Percentiles rank a stretch among this genome's conserved stretches.
phyloP scores from a whole-genome alignment of 1,140 invertebrate species.

The Drosophila kanapiae region DNA sequence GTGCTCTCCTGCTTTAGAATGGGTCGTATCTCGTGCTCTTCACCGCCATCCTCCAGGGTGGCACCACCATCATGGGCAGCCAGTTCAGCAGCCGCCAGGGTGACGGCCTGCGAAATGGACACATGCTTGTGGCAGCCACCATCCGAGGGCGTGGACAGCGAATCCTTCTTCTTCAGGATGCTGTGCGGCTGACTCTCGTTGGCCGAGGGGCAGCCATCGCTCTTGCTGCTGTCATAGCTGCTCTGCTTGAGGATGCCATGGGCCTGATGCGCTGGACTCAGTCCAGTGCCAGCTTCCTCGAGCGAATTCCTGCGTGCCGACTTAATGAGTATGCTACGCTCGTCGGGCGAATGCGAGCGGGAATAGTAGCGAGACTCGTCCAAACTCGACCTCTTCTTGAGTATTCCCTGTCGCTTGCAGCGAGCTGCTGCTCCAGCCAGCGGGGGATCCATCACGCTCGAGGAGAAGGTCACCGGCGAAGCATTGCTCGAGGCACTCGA shows the following conservation, averaged over 20 bases:
- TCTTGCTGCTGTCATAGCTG: constrained; percentile 87
- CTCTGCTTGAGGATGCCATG: constrained; percentile 90
- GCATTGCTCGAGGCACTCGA: constrained; percentile 87
- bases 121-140: constrained; percentile 87
- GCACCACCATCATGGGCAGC: constrained; percentile 42
- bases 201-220: constrained; percentile 86
- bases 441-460: constrained; percentile 88
- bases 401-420: constrained; percentile 90
- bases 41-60: constrained; percentile 72
- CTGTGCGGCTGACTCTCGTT: constrained; percentile 90
- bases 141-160: constrained; percentile 87
- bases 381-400: constrained; percentile 92
- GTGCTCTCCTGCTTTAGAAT: constrained; percentile 89
- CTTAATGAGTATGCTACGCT: constrained; percentile 79
- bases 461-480: constrained; percentile 90
- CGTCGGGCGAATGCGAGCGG: constrained; percentile 84
- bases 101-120: constrained; percentile 90
- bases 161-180: constrained; percentile 91
- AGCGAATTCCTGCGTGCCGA: constrained; percentile 86
- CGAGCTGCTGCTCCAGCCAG: constrained; percentile 63
- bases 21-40: constrained; percentile 89
- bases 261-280: constrained; percentile 60
- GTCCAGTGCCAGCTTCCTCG: constrained; percentile 69
- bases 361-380: constrained; percentile 89
- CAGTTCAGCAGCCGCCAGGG: constrained; percentile 88